Conservation (phyloP, 2,113 vertebrate genomes). For the Todiramphus chloris region DNA sequence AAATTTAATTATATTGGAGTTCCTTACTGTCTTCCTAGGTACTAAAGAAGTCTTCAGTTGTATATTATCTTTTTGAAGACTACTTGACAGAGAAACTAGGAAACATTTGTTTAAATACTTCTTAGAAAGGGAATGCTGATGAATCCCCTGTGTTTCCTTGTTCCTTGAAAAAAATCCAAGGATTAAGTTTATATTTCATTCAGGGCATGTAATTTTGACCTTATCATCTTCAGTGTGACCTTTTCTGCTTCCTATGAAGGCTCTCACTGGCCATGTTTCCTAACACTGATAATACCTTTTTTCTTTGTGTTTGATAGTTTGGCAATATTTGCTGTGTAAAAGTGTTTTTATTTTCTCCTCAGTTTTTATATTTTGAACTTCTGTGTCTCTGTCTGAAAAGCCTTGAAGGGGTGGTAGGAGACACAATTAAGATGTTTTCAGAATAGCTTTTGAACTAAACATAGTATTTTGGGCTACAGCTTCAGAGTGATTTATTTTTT, state of each 20-base stretch:
- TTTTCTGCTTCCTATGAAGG: not conserved
- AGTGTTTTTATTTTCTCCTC: fast-evolving
- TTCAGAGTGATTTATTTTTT: not conserved
- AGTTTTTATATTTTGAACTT: not conserved
- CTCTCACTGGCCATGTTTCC: not conserved
- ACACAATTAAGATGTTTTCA: not conserved
- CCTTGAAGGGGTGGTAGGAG: not conserved
- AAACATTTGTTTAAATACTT: not conserved
- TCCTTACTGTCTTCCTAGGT: not conserved
- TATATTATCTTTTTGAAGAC: not conserved
- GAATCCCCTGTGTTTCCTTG: not conserved
- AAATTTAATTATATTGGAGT: not conserved
- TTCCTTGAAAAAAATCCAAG: no score
- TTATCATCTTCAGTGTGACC: fast-evolving
- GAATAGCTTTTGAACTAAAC: not conserved
- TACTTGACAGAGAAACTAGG: not conserved
- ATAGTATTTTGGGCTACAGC: not conserved
- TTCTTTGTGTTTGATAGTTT: not conserved
- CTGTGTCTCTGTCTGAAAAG: not conserved
- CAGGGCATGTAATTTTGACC: not conserved
- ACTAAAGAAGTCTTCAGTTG: not conserved
- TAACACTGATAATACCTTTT: not conserved
- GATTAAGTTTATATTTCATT: not conserved
- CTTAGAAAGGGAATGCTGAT: not conserved
- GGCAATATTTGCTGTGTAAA: not conserved